A percentile compares a stretch with the other conserved stretches of the same genome.
phyloP scores from a whole-genome alignment of 2,888 invertebrate genomes.

The Antheraea yamamai region DNA sequence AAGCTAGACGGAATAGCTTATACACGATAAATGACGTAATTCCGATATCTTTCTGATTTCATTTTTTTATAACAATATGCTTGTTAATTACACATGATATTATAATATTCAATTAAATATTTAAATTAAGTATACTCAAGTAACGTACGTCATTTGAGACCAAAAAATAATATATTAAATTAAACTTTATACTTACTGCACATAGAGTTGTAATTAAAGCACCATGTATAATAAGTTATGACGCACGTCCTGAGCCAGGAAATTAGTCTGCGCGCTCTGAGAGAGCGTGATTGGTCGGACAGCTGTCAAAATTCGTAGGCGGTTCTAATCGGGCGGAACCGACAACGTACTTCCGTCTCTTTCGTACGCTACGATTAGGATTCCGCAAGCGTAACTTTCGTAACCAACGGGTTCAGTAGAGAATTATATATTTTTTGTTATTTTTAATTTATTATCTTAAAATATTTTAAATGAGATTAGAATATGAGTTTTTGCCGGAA shows the following conservation, averaged over 20 bases:
- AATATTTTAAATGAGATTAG: background rate
- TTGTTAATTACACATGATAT: background rate
- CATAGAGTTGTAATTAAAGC: conserved; percentile 19
- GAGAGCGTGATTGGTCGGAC: conserved; percentile 58
- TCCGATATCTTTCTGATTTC: background rate
- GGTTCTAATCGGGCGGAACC: conserved; percentile 65
- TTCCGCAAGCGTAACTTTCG: conserved; percentile 24
- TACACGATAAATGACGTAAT: background rate
- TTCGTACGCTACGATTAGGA: conserved; percentile 42
- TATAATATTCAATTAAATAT: background rate
- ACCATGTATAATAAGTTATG: conserved; percentile 11
- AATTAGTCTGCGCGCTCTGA: conserved; percentile 41
- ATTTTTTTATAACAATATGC: background rate
- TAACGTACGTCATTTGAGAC: background rate
- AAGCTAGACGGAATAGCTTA: too few relatives aligned
- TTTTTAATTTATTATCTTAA: background rate
- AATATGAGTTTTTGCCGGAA: too few relatives aligned
- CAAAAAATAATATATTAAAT: background rate
- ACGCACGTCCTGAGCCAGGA: conserved; percentile 24
- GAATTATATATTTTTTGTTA: background rate
- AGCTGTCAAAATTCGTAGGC: conserved; percentile 73
- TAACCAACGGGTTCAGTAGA: conserved; percentile 33
- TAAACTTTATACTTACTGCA: background rate
- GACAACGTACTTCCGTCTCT: conserved; percentile 56
- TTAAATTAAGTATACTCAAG: background rate